Conservation (phyloP, 2,113 vertebrate species). For the Empidonax traillii region DNA sequence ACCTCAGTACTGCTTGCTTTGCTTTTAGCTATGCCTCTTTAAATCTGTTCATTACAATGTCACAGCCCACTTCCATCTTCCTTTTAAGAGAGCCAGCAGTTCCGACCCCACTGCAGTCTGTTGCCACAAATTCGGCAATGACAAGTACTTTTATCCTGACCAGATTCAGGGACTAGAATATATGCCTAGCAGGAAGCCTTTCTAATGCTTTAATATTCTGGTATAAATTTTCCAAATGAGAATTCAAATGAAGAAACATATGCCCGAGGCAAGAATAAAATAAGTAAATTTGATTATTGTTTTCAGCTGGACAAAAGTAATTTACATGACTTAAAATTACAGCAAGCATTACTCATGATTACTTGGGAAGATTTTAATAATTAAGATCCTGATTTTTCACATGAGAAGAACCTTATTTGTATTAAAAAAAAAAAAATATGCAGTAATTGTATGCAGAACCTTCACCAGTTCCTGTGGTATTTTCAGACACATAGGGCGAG, state of each 20-base stretch:
- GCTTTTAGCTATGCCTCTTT: not conserved
- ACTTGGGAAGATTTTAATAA: not conserved
- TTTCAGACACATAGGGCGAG: not conserved
- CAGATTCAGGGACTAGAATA: not conserved
- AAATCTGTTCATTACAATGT: not conserved
- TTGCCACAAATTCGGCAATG: not conserved
- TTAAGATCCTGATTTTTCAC: not conserved
- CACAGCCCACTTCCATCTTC: not conserved
- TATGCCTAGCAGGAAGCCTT: not conserved
- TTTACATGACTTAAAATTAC: not conserved
- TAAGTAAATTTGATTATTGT: not conserved
- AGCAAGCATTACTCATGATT: not conserved
- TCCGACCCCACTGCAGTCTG: not conserved
- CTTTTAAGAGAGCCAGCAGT: not conserved
- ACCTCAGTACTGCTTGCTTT: not conserved
- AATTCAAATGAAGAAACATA: slow-evolving; percentile 12
- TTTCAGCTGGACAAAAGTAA: not conserved
- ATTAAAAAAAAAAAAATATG: not conserved
- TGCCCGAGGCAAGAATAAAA: not conserved
- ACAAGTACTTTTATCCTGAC: not conserved
- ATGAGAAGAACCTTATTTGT: not conserved
- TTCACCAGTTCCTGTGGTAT: not conserved
- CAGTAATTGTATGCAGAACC: not conserved
- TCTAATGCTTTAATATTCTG: not conserved
- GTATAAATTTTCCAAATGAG: not conserved